These are phyloP conservation scores for Grapholita molesta DNA, from an alignment of 1,140 invertebrate species.

Conservation along the genomic window DNA sequence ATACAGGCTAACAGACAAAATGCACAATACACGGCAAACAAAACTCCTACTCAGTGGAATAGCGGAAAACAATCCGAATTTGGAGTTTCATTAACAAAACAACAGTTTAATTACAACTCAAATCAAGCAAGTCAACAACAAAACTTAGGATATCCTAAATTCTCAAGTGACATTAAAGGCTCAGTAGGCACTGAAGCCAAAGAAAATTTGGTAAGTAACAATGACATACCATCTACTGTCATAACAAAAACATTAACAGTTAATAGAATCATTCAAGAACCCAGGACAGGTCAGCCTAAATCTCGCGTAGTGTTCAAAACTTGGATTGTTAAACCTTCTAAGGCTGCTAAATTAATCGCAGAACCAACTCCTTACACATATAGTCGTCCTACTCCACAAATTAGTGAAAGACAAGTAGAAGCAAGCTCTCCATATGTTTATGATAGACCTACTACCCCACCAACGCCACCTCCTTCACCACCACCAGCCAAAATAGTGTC, in stretches of 20 bases:
- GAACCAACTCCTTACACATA: conserved; percentile 53
- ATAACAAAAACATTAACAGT: conserved; percentile 61
- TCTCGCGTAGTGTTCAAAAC: conserved; percentile 67
- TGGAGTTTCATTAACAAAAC: conserved; percentile 21
- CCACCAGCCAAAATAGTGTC: conserved; percentile 19
- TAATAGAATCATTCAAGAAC: conserved; percentile 50
- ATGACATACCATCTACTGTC: conserved; percentile 40
- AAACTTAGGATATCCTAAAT: conserved; percentile 21
- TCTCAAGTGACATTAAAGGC: conserved; percentile 27
- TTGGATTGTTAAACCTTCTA: conserved; percentile 67
- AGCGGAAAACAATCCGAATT: conserved; percentile 30
- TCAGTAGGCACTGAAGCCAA: conserved; percentile 38
- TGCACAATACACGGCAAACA: conserved; percentile 29
- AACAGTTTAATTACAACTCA: conserved; percentile 27
- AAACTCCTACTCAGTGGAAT: conserved; percentile 23
- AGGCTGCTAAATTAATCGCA: conserved; percentile 42
- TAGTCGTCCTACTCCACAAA: conserved; percentile 31
- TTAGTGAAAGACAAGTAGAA: conserved; percentile 22
- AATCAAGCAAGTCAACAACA: conserved; percentile 34
- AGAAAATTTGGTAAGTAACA: conserved; percentile 59
- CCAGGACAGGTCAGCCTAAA: conserved; percentile 51
- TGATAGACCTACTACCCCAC: conserved; percentile 27
- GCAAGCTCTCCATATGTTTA: conserved; percentile 33
- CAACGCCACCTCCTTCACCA: background rate
- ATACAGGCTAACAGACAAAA: conserved; percentile 25